Evolutionary conservation across 2,888 invertebrate species (phyloP), one percentile per base, ranked within the genome.

Genomic region (Cistogaster globosa): DNA sequence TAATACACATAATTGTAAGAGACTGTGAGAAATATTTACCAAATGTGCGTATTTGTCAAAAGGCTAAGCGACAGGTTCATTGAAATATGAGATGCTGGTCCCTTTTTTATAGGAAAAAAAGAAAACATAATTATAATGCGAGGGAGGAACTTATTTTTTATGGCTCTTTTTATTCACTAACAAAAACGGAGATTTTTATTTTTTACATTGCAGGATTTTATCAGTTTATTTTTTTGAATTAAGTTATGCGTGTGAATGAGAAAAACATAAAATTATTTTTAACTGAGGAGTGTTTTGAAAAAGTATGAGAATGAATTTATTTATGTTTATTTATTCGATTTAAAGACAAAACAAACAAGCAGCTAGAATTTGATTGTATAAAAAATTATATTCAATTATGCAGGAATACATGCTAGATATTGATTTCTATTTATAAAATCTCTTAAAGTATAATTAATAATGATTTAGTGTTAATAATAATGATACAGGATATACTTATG

Each of bases 11-110:
- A 65, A 9, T 51, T 63, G 22, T 42, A 5, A 12, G 16, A 72
- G n/a, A 51, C 53, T 80, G 60, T 80, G 74, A 80, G 74, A 80
- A 74, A 26, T 53, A 16, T 9, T 8, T 3, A 38, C 38, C 38
- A 38, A 36, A n/a, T 36, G 26, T 60, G 53, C 18, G 42, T 8
- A n/a, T 20, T 53, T 32, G 18, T 8, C 22, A 72, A 55, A 67
- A 74, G 18, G 32, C 65, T 65, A n/a, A 14, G n/a, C 26, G 76
- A 81, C 84, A 84, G 84, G 84, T 84, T 84, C 76, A 81, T 62
- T 71, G 84, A 76, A 84, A 84, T 81, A 72, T 74, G 81, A 84
- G 65, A 48, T 65, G 72, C 62, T 81, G 42, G 67, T 53, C 77
- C 67, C 72, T 72, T 48, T 68, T 76, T 16, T 26, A 16, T 14